Evolutionary conservation across 2,888 invertebrate genomes (phyloP).

Genomic region (Mythimna pallens): DNA sequence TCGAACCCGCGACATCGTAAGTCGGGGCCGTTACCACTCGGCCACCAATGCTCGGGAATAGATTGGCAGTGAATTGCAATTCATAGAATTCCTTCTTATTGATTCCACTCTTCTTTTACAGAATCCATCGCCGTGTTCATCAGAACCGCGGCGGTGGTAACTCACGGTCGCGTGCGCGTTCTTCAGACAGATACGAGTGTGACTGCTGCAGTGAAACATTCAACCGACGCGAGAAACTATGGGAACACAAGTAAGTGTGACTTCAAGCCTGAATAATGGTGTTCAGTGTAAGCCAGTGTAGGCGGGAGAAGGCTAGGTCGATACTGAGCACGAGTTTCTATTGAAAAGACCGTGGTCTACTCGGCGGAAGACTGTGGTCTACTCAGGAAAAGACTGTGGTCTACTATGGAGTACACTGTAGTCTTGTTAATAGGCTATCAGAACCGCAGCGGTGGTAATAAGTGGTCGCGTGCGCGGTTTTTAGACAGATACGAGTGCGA

Average conservation of each 20-base stretch:
- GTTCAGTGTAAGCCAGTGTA: too few species aligned
- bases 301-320: too few species aligned
- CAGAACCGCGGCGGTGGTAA: conserved; percentile 79
- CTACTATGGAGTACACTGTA: not conserved
- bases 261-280: not conserved
- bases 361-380: not conserved
- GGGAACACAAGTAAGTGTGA: conserved; percentile 83
- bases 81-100: too few species aligned
- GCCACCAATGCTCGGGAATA: too few species aligned
- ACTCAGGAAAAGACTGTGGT: not conserved
- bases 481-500: conserved; percentile 87
- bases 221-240: conserved; percentile 84
- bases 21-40: too few species aligned
- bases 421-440: conserved; percentile 64
- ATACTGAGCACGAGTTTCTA: not conserved
- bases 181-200: conserved; percentile 85
- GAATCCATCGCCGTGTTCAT: conserved; percentile 86
- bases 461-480: conserved; percentile 78
- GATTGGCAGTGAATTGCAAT: too few species aligned
- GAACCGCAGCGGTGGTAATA: conserved; percentile 77
- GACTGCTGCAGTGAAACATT: conserved; percentile 86
- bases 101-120: conserved; percentile 54
- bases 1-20: too few species aligned
- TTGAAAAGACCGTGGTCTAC: conserved; percentile 9
- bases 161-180: conserved; percentile 77